Conservation (phyloP, 2,113 vertebrate species). For the Ictalurus furcatus region DNA sequence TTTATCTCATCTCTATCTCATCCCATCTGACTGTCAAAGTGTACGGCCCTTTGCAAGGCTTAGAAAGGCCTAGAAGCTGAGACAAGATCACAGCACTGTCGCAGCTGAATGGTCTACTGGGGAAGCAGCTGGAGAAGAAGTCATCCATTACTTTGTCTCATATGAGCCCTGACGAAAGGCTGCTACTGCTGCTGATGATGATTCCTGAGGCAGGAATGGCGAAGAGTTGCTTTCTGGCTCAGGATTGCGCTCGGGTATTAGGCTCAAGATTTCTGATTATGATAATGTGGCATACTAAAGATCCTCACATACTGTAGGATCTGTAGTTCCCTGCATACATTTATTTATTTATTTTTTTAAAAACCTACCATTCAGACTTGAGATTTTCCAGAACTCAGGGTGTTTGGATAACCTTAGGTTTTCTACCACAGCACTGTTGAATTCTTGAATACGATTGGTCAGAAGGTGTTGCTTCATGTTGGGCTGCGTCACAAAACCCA, state of each 20-base stretch:
- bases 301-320: not conserved
- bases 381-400: not conserved
- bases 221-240: conserved; percentile 3
- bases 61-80: not conserved
- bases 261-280: conserved; percentile 16
- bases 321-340: not conserved
- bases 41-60: not conserved
- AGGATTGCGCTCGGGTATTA: not conserved
- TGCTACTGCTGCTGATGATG: not conserved
- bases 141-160: conserved; percentile 28
- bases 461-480: not conserved
- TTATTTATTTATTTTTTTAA: not conserved
- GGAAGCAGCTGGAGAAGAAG: conserved; percentile 7
- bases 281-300: not conserved
- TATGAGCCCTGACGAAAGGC: not conserved
- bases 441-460: not conserved
- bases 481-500: not conserved
- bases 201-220: not conserved
- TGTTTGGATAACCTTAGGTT: not conserved
- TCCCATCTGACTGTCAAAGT: not conserved
- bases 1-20: conserved; percentile 24
- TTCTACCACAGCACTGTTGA: not conserved
- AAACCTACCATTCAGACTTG: not conserved
- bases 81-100: not conserved
- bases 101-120: not conserved